Evolutionary conservation across 53 echinoderm and acorn worm genomes (phyloP).

Genomic region (Echinarachnius parma): DNA sequence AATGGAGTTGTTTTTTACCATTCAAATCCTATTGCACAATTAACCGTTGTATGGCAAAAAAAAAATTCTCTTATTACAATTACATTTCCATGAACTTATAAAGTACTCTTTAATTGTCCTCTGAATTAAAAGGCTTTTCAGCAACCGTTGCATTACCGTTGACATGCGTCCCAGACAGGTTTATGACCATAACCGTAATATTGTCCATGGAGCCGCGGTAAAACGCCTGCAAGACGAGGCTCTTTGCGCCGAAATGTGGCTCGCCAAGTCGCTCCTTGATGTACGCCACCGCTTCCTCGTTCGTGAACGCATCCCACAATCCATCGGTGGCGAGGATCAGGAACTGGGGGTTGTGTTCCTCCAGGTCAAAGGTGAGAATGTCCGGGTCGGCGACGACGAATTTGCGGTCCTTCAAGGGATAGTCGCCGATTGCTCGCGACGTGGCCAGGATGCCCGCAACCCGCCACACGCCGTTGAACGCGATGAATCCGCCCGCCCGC

Average conservation of each 20-base stretch:
- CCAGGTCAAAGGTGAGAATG: constrained; percentile 72
- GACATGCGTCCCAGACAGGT: constrained; percentile 1
- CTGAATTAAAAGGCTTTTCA: no score
- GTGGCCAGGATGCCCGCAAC: constrained; percentile 95
- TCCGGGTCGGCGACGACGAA: constrained; percentile 88
- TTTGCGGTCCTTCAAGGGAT: constrained; percentile 85
- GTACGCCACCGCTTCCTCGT: constrained; percentile 92
- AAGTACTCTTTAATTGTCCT: no score
- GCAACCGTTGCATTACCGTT: neutral
- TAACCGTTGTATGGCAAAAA: no score
- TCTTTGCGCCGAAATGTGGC: constrained; percentile 89
- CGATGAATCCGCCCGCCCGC: constrained; percentile 87
- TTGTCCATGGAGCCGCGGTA: constrained; percentile 85
- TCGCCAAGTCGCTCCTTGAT: constrained; percentile 78
- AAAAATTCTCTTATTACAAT: no score
- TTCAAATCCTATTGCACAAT: no score
- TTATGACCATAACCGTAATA: constrained; percentile 95
- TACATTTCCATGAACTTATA: no score
- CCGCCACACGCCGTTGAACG: constrained; percentile 97
- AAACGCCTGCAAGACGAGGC: constrained; percentile 83
- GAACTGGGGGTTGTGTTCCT: constrained; percentile 68
- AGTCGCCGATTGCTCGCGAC: constrained; percentile 92
- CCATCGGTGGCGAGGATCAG: constrained; percentile 93
- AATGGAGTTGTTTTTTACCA: no score
- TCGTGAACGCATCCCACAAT: constrained; percentile 93